A percentile compares a stretch with the other conserved stretches of the same genome.
phyloP scores from a whole-genome alignment of 2,888 invertebrate species.

The Chirona hameri region DNA sequence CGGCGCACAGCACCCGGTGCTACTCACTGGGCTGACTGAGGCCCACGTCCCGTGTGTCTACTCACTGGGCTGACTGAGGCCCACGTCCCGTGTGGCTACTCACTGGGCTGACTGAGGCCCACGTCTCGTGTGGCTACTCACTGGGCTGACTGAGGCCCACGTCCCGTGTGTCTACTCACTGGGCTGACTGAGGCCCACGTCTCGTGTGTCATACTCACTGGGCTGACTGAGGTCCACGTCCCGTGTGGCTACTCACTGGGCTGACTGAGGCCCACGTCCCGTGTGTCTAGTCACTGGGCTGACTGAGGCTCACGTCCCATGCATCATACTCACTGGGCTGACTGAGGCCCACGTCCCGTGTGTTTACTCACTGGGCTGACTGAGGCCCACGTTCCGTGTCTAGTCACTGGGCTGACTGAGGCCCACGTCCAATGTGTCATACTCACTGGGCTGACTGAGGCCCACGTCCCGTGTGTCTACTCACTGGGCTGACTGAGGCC shows the following conservation, averaged over 20 bases:
- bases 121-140: constrained; percentile 37
- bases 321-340: constrained; percentile 23
- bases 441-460: constrained; percentile 32
- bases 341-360: constrained; percentile 37
- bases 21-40: constrained; percentile 32
- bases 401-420: constrained; percentile 32
- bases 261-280: constrained; percentile 37
- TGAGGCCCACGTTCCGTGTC: constrained; percentile 37
- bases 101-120: constrained; percentile 33
- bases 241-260: constrained; percentile 34
- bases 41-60: constrained; percentile 36
- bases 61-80: constrained; percentile 33
- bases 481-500: constrained; percentile 34
- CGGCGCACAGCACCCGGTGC: too few relatives aligned
- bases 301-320: constrained; percentile 37
- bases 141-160: constrained; percentile 35
- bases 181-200: constrained; percentile 36
- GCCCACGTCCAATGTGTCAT: constrained; percentile 35
- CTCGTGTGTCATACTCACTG: constrained; percentile 32
- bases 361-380: constrained; percentile 28
- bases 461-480: constrained; percentile 36
- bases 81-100: constrained; percentile 37
- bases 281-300: constrained; percentile 27
- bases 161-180: constrained; percentile 34
- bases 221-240: constrained; percentile 36